Evolutionary conservation across 2,113 vertebrate genomes (phyloP), one percentile per base, ranked within the genome.

Genomic region (Deroptyus accipitrinus): DNA sequence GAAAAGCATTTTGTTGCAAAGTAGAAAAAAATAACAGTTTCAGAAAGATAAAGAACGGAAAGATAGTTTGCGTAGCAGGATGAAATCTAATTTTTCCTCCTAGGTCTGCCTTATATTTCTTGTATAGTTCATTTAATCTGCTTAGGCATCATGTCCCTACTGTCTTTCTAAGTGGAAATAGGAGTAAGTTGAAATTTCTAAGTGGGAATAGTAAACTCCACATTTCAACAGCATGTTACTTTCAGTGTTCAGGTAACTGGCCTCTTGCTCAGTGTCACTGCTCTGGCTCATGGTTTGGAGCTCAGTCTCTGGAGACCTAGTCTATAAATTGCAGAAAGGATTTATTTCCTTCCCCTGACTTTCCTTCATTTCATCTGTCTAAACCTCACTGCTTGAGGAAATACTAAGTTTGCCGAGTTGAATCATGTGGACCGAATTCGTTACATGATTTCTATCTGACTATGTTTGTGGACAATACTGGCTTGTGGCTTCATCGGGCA

Each of bases 401-500:
- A 17, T 39, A 57, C 22, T 37, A n/a, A 68, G 30, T 87, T 89
- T 76, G 20, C 37, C 24, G 39, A 69, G 33, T 81, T 49, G 49
- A 70, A 51, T 67, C 19, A 7, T 41, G 28, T 52, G 33, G 17
- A 25, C 74, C 93, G 48, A 81, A 28, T 93, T 79, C 11, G 66
- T 91, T 57, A 49, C 37, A 54, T 73, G 44, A 62, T 68, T 72
- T 79, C 9, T 67, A 5, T 73, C 49, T 92, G 16, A 30, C 73
- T 92, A 6, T 75, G 11, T 96, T 84, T 95, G 33, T 87, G 99
- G 99, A 98, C 99, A 98, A 52, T 97, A 82, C 96, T 99, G 87
- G 98, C 99, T 20, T 99, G 97, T 31, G 99, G 99, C 57, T 99
- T 99, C 96, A 97, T 98, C n/a, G 98, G 98, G 82, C 99, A 99